These are phyloP conservation scores for Nylanderia fulva DNA, from an alignment of 1,140 invertebrate species.

Conservation along the genomic window DNA sequence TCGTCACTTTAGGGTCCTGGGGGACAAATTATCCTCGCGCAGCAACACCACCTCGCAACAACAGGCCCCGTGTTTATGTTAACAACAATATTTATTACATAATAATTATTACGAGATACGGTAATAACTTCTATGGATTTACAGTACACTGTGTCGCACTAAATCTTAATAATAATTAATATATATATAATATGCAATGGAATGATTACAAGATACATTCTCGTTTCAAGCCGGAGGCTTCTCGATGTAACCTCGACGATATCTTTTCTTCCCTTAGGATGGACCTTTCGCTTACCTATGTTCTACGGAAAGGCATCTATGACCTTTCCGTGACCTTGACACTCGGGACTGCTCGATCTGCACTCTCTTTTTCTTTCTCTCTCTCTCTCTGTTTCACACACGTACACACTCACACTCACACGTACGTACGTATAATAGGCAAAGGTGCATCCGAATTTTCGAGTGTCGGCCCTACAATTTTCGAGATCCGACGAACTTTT, in stretches of 20 bases:
- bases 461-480: background rate
- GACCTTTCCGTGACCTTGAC: slow-evolving; percentile 17
- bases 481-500: slow-evolving; percentile 1
- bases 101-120: slow-evolving; percentile 84
- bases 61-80: slow-evolving; percentile 76
- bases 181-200: slow-evolving; percentile 80
- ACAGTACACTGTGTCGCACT: slow-evolving; percentile 85
- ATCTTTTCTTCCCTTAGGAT: slow-evolving; percentile 22
- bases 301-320: background rate
- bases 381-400: background rate
- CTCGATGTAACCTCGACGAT: slow-evolving; percentile 23
- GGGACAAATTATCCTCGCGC: background rate
- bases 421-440: background rate
- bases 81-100: slow-evolving; percentile 87
- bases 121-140: slow-evolving; percentile 86
- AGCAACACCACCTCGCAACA: background rate
- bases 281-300: background rate
- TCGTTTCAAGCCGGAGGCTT: slow-evolving; percentile 66
- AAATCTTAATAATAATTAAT: slow-evolving; percentile 78
- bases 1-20: background rate
- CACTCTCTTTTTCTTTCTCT: background rate
- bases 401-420: background rate
- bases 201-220: slow-evolving; percentile 85
- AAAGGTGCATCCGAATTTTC: slow-evolving; percentile 22
- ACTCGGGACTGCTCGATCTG: slow-evolving; percentile 41